These are phyloP conservation scores for Odontesthes bonariensis DNA, from an alignment of 2,113 vertebrate genomes.

Conservation along the genomic window DNA sequence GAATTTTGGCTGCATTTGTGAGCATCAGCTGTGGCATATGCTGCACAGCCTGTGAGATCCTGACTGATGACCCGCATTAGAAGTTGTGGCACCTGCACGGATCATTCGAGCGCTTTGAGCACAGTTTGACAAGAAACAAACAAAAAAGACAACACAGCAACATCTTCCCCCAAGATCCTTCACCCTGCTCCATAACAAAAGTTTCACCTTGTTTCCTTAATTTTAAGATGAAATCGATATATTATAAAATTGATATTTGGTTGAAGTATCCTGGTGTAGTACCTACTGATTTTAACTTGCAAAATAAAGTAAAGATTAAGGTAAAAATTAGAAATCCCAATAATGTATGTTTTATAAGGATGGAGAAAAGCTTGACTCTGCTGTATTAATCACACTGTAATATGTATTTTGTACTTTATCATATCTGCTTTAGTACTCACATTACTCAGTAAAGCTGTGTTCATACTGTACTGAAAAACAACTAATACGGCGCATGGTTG, in stretches of 20 bases:
- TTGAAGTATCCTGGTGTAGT: too few species aligned
- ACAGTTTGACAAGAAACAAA: neutral
- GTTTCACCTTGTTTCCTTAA: neutral
- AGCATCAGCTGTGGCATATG: constrained; percentile 29
- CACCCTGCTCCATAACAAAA: neutral
- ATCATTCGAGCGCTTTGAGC: constrained; percentile 11
- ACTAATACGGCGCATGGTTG: neutral
- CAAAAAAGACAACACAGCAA: constrained; percentile 10
- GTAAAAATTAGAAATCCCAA: too few species aligned
- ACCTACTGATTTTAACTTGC: too few species aligned
- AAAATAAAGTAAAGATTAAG: too few species aligned
- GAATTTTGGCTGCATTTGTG: neutral
- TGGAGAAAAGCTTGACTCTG: neutral
- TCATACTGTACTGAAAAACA: constrained; percentile 16
- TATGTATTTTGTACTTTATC: neutral
- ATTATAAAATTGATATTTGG: too few species aligned
- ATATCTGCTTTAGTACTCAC: constrained; percentile 12
- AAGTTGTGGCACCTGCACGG: constrained; percentile 42
- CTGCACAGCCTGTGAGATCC: constrained; percentile 35
- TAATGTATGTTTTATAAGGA: too few species aligned
- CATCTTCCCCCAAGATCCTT: neutral
- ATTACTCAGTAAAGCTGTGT: constrained; percentile 13
- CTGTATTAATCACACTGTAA: neutral
- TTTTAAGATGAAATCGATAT: constrained; percentile 15
- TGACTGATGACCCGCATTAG: constrained; percentile 27